These are phyloP conservation scores for Volucella zonaria DNA, from an alignment of 2,888 invertebrate species.

Conservation along the genomic window DNA sequence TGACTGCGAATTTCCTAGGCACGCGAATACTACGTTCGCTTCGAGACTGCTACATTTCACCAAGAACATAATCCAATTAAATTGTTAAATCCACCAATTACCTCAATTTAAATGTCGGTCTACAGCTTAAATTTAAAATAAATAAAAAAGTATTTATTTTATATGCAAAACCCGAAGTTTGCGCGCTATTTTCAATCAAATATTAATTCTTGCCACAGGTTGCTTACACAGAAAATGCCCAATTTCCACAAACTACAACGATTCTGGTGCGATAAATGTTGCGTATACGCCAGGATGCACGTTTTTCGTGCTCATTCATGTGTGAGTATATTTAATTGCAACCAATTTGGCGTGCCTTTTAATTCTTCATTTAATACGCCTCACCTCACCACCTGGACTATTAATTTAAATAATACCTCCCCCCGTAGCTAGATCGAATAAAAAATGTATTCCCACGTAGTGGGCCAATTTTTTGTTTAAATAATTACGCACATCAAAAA, in stretches of 20 bases:
- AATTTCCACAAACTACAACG: conserved; percentile 37
- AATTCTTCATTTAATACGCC: conserved; percentile 19
- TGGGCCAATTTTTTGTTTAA: background rate
- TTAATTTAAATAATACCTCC: conserved; percentile 48
- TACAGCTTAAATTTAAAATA: background rate
- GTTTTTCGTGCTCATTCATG: background rate
- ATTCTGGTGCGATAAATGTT: conserved; percentile 9
- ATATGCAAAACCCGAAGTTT: conserved; percentile 7
- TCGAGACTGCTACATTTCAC: too few relatives aligned
- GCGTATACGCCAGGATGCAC: conserved; percentile 37
- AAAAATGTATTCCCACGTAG: conserved; percentile 12
- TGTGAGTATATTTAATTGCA: conserved; percentile 32
- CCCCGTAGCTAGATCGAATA: conserved; percentile 15
- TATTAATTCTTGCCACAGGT: conserved; percentile 23
- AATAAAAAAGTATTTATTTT: too few relatives aligned
- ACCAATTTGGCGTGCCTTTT: conserved; percentile 5
- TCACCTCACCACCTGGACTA: conserved; percentile 12
- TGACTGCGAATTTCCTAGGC: too few relatives aligned
- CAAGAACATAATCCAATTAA: too few relatives aligned
- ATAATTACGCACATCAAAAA: background rate
- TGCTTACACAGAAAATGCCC: conserved; percentile 1
- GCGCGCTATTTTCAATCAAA: conserved; percentile 47
- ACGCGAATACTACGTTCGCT: too few relatives aligned
- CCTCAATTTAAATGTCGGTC: too few relatives aligned
- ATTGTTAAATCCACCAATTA: too few relatives aligned